Base-by-base conservation (phyloP, 2,113 vertebrate species). In the human (Homo sapiens) region DNA sequence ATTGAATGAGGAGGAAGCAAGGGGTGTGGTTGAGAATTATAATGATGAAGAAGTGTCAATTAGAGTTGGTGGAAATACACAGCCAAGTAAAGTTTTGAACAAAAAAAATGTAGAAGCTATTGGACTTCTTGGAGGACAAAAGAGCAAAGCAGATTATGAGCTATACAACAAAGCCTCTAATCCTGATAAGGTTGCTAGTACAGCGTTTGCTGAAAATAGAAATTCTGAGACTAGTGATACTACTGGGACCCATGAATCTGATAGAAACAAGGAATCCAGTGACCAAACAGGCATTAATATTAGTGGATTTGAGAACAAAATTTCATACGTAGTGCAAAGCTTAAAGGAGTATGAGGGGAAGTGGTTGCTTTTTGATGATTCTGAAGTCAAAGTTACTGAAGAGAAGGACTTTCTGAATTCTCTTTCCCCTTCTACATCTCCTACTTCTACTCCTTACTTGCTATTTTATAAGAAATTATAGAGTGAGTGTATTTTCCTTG, bases 281-380 rank as follows among this genome's bases (percentile, higher is more conserved):
- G 96, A 97, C 82, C 98, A 98, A 13, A 18, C 32, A 0, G 93
- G 59, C 2, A 43, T 59, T 1, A 85, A 45, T 1, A 35, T 91
- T 3, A 43, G 38, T 1, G 98, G 98, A 96, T 96, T 98, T 8
- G 98, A 98, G 86, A 98, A 98, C 96, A 98, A 98, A 93, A 98
- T 98, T 40, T 94, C 98, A 0, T 98, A 89, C 0, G 88, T 98
- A n/a, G 98, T 99, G 50, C 99, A 99, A 91, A 99, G 98, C 97
- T 99, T 99, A 45, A 98, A 98, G 72, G 98, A 99, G 86, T 99
- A 99, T 7, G 99, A 99, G 97, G 99, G 99, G 0, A 99, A 99
- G 94, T 99, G 99, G 99, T 93, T 99, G 98, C 99, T 99, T 91
- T 99, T 99, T 30, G 99, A 99, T 43, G 99, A 99, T 96, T 99